These are phyloP conservation scores for Hypselothyrea guttata DNA, from an alignment of 2,888 invertebrate genomes.

Conservation along the genomic window DNA sequence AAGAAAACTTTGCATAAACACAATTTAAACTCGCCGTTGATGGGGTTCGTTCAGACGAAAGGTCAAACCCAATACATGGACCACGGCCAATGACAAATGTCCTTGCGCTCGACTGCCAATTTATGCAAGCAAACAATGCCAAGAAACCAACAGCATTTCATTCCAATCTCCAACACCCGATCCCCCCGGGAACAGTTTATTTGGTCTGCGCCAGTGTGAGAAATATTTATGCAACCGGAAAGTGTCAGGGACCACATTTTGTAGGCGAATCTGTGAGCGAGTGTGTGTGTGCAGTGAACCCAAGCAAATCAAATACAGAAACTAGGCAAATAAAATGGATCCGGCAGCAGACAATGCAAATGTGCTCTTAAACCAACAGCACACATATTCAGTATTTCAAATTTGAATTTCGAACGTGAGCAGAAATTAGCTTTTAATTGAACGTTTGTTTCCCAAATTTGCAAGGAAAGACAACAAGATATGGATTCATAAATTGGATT, in stretches of 20 bases:
- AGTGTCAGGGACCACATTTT: neutral
- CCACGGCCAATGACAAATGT: conserved; percentile 45
- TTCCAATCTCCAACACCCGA: neutral
- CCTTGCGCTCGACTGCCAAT: conserved; percentile 19
- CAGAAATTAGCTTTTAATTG: neutral
- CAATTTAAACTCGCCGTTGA: conserved; percentile 9
- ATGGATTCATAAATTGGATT: too few relatives aligned
- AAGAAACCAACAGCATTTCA: conserved; percentile 3
- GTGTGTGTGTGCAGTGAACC: conserved; percentile 4
- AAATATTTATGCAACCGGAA: conserved; percentile 33
- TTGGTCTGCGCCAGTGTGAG: conserved; percentile 21
- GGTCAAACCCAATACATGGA: conserved; percentile 4
- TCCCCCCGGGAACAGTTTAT: conserved; percentile 31
- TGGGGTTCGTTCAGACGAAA: conserved; percentile 1
- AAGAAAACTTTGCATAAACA: conserved; percentile 30
- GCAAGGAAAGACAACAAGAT: too few relatives aligned
- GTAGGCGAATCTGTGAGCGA: neutral
- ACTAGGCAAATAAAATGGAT: conserved; percentile 2
- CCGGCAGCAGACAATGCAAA: neutral
- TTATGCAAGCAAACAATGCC: conserved; percentile 38
- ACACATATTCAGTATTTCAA: too few relatives aligned
- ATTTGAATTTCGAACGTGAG: too few relatives aligned
- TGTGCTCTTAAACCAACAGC: too few relatives aligned
- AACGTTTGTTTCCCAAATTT: too few relatives aligned
- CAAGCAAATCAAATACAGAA: conserved; percentile 18